Percentiles rank a stretch among this genome's conserved stretches.
phyloP scores from a whole-genome alignment of 2,797 vertebrate species.

The Anguilla anguilla region DNA sequence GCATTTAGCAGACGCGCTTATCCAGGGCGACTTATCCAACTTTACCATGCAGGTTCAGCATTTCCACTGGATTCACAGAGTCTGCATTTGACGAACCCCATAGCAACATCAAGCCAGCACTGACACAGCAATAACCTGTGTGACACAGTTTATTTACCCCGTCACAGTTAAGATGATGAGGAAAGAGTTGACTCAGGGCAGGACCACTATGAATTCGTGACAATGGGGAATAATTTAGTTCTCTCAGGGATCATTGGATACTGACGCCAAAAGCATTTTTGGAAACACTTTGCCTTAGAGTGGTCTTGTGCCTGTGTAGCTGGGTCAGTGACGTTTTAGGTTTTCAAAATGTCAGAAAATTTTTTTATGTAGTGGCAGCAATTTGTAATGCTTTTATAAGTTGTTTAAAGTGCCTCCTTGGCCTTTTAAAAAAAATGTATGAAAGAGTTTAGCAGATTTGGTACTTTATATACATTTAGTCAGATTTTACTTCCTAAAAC shows the following conservation, averaged over 20 bases:
- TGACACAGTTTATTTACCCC: neutral
- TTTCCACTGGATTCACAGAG: neutral
- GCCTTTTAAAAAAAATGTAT: too few species aligned
- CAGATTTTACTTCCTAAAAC: too few species aligned
- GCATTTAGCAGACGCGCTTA: too few species aligned
- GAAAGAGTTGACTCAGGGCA: neutral
- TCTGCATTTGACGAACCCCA: neutral
- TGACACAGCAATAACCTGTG: slow-evolving; percentile 1
- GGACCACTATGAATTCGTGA: neutral
- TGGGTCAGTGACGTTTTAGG: neutral
- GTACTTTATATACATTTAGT: too few species aligned
- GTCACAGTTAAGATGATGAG: neutral
- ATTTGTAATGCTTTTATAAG: too few species aligned
- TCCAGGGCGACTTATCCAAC: too few species aligned
- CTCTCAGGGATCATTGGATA: neutral
- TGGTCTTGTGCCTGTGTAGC: neutral
- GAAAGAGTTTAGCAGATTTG: too few species aligned
- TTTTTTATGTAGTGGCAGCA: too few species aligned
- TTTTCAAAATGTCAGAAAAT: too few species aligned
- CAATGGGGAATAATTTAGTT: neutral
- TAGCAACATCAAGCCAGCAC: neutral
- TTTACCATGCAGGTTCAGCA: neutral
- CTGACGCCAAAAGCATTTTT: neutral
- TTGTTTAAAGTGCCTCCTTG: too few species aligned
- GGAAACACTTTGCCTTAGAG: neutral